Base-by-base conservation (phyloP, 1,140 invertebrate species). In the Cotesia vestalis region DNA sequence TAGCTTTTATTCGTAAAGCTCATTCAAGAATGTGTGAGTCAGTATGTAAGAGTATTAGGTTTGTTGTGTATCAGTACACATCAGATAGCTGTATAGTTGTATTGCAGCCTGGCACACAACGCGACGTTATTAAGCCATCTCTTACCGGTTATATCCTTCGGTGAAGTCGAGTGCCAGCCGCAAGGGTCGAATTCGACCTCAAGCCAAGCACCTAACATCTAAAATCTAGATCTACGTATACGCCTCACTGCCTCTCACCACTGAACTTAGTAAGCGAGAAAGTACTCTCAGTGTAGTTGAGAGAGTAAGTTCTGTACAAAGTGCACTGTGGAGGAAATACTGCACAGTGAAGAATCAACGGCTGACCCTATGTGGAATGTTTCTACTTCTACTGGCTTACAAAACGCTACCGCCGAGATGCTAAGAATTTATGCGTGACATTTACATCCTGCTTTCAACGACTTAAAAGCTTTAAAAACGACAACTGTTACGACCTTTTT, bases 121-220 rank as follows among this genome's bases (percentile, higher is more conserved):
- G 73, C 71, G 77, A 72, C 75, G 81, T 85, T 84, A 85, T 85
- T 84, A 84, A 84, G 79, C 82, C 80, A 84, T 85, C 81, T 81
- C 81, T 84, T 83, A 84, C 76, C 74, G 78, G 80, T 83, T 84
- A 80, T 81, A 84, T 75, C 75, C 76, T 68, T 59, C 60, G 61
- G 73, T 80, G 78, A 11, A 70, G 66, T 61, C 66, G 62, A 67
- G 40, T 40, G 60, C 62, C 64, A 66, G n/a, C 51, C 35, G 35
- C 53, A 73, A 12, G n/a, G 27, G 36, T 34, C 27, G 17, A 59
- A 20, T 68, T 55, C 17, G 14, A n/a, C 17, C 66, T 34, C 14
- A 6, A 35, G 66, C 34, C 35, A 52, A 14, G 27, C 66, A 52
- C 4, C 53, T 20, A 14, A 11, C 6, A 46, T 46, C 40, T 46